Evolutionary conservation across 2,888 invertebrate species (phyloP).

Genomic region (Drosophila atroscutellata): DNA sequence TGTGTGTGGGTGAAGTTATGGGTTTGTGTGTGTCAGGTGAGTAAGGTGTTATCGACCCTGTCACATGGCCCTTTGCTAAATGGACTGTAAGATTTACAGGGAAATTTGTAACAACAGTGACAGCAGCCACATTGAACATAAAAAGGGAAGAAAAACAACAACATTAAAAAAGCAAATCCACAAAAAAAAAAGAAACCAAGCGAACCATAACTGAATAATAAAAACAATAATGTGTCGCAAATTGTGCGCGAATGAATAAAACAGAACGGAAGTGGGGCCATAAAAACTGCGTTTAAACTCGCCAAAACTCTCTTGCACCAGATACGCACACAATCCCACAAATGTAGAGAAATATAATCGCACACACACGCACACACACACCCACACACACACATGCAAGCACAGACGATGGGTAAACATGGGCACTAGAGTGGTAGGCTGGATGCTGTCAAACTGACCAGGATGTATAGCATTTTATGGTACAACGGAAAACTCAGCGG

Average conservation of each 20-base stretch:
- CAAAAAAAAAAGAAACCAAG: neutral
- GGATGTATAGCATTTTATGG: slow-evolving; percentile 76
- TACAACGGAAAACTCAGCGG: slow-evolving; percentile 72
- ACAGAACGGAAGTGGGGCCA: slow-evolving; percentile 71
- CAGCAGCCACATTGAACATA: slow-evolving; percentile 2
- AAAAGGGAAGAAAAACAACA: slow-evolving; percentile 1
- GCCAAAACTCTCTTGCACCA: slow-evolving; percentile 50
- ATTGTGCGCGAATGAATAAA: slow-evolving; percentile 77
- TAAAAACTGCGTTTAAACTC: slow-evolving; percentile 71
- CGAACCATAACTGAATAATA: slow-evolving; percentile 62
- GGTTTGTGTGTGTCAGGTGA: slow-evolving; percentile 17
- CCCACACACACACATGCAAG: neutral
- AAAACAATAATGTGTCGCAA: slow-evolving; percentile 76
- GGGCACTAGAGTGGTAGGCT: slow-evolving; percentile 21
- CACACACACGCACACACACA: neutral
- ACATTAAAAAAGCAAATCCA: neutral
- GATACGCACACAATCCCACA: slow-evolving; percentile 19
- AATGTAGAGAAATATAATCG: slow-evolving; percentile 3
- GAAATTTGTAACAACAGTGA: slow-evolving; percentile 42
- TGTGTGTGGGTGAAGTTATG: neutral
- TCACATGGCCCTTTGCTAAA: slow-evolving; percentile 48
- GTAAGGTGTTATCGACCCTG: slow-evolving; percentile 46
- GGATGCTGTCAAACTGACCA: slow-evolving; percentile 36
- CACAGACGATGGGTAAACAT: slow-evolving; percentile 53
- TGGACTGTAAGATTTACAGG: slow-evolving; percentile 62